A percentile compares a stretch with the other conserved stretches of the same genome.
phyloP scores from a whole-genome alignment of 1,140 invertebrate genomes.

The Temnothorax curvispinosus region DNA sequence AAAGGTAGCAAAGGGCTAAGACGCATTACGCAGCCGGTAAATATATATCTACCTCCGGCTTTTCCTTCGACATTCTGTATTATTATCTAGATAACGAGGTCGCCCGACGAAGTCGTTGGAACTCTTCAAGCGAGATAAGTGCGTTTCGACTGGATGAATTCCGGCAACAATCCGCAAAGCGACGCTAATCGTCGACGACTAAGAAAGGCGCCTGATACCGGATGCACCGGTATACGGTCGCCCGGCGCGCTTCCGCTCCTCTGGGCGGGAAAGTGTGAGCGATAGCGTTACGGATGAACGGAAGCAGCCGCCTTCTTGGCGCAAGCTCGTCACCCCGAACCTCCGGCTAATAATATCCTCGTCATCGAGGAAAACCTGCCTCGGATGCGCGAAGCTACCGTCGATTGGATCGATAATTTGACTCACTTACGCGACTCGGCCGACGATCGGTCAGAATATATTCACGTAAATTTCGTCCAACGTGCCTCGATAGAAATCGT shows the following conservation, averaged over 20 bases:
- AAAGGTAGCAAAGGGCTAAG: background rate
- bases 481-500: background rate
- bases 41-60: background rate
- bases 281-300: slow-evolving; percentile 39
- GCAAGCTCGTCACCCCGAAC: slow-evolving; percentile 56
- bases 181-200: slow-evolving; percentile 37
- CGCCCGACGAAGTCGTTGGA: background rate
- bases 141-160: slow-evolving; percentile 41
- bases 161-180: slow-evolving; percentile 29
- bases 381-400: background rate
- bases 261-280: slow-evolving; percentile 30
- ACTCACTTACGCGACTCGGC: slow-evolving; percentile 4
- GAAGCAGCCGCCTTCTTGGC: slow-evolving; percentile 50
- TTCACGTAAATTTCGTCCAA: slow-evolving; percentile 9
- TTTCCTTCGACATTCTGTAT: background rate
- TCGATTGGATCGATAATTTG: slow-evolving; percentile 60
- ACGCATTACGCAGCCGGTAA: background rate
- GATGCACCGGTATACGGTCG: slow-evolving; percentile 35
- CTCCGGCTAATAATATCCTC: slow-evolving; percentile 68
- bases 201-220: slow-evolving; percentile 34
- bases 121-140: slow-evolving; percentile 21
- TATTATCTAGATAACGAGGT: slow-evolving; percentile 40
- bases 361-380: slow-evolving; percentile 41
- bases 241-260: slow-evolving; percentile 40
- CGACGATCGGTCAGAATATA: slow-evolving; percentile 12